Percentiles rank a stretch among this genome's conserved stretches.
Conservation (phyloP, 2,888 invertebrate genomes). For the Caenorhabditis afra region DNA sequence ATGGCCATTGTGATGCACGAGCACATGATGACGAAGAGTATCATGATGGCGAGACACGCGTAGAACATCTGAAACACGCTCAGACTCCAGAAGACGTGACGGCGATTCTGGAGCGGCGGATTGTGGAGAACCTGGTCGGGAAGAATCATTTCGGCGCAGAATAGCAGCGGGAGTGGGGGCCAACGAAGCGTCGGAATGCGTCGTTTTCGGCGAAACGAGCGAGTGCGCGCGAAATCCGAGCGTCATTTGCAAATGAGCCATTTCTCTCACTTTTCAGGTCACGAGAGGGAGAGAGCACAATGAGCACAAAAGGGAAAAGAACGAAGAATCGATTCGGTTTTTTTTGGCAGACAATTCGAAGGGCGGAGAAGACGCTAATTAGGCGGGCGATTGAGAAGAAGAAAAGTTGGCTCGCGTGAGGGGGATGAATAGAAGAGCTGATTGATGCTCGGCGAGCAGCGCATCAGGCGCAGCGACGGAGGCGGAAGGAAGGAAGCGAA, state of each 20-base stretch:
- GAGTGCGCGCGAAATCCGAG: constrained; percentile 34
- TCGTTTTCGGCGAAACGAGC: background rate
- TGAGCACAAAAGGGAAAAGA: background rate
- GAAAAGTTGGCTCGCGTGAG: background rate
- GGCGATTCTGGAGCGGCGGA: background rate
- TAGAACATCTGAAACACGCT: constrained; percentile 80
- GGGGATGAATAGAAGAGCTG: constrained; percentile 39
- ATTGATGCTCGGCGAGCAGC: constrained; percentile 16
- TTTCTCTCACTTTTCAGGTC: too few relatives aligned
- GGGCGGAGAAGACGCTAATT: constrained; percentile 27
- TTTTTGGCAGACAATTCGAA: constrained; percentile 29
- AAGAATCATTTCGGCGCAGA: constrained; percentile 25
- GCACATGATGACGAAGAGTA: constrained; percentile 76
- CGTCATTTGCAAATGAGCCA: constrained; percentile 36
- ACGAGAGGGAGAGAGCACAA: too few relatives aligned
- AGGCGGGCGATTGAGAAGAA: constrained; percentile 31
- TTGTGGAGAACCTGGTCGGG: constrained; percentile 29
- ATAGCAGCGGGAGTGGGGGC: background rate
- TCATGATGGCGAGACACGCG: constrained; percentile 78
- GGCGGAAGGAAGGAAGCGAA: background rate
- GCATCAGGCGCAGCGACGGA: constrained; percentile 14
- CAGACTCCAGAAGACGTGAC: too few relatives aligned
- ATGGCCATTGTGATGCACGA: constrained; percentile 78
- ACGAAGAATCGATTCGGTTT: background rate
- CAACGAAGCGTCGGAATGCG: background rate